Conservation (phyloP, 1,140 invertebrate species). For the Bombus cullumanus region DNA sequence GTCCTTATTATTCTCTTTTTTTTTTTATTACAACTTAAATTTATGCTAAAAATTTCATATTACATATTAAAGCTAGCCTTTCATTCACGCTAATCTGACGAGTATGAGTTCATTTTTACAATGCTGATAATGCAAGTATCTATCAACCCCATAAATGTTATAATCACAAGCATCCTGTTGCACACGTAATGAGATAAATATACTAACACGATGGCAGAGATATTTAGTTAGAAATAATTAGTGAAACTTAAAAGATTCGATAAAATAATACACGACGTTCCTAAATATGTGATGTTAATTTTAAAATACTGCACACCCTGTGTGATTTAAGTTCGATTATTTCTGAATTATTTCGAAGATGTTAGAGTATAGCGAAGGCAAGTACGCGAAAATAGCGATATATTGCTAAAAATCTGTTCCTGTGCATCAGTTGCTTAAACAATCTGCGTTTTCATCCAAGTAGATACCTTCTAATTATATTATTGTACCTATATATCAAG, state of each 20-base stretch:
- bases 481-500: slow-evolving; percentile 32
- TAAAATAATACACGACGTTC: background rate
- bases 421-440: slow-evolving; percentile 26
- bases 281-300: slow-evolving; percentile 28
- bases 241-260: background rate
- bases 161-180: slow-evolving; percentile 7
- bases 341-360: background rate
- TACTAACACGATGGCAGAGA: slow-evolving; percentile 1
- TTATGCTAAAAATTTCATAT: slow-evolving; percentile 51
- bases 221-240: background rate
- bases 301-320: slow-evolving; percentile 42
- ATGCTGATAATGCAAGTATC: slow-evolving; percentile 40
- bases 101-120: slow-evolving; percentile 45
- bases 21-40: slow-evolving; percentile 25
- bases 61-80: slow-evolving; percentile 64
- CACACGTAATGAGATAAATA: background rate
- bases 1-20: slow-evolving; percentile 50
- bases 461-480: slow-evolving; percentile 17
- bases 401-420: slow-evolving; percentile 25
- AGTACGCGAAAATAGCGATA: slow-evolving; percentile 31
- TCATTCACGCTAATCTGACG: slow-evolving; percentile 41
- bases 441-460: slow-evolving; percentile 3
- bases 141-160: slow-evolving; percentile 13
- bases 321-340: slow-evolving; percentile 36
- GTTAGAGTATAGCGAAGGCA: slow-evolving; percentile 2